A percentile compares a stretch with the other conserved stretches of the same genome.
Conservation (phyloP, 2,797 vertebrate genomes). For the Podarcis siculus region DNA sequence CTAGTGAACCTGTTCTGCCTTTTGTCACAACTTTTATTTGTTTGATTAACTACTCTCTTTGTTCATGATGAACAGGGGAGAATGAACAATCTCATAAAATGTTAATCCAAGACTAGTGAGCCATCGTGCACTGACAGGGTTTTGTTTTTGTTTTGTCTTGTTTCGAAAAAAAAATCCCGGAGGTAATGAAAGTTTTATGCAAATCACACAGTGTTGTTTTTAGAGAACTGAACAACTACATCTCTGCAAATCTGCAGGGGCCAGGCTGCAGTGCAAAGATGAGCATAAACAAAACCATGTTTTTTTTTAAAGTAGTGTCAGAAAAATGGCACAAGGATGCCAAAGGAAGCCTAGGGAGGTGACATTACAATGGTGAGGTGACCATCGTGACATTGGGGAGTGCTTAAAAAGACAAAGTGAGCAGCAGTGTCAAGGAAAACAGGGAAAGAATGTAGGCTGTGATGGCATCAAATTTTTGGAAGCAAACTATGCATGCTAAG, state of each 20-base stretch:
- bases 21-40: conserved; percentile 44
- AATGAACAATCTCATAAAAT: conserved; percentile 49
- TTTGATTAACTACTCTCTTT: conserved; percentile 40
- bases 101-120: conserved; percentile 52
- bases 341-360: conserved; percentile 34
- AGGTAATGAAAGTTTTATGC: conserved; percentile 45
- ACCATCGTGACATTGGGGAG: conserved; percentile 6
- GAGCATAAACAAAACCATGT: conserved; percentile 43
- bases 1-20: conserved; percentile 26
- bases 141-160: too few species aligned
- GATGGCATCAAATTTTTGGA: not conserved
- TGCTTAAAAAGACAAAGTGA: conserved; percentile 30
- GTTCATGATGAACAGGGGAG: conserved; percentile 24
- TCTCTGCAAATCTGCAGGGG: conserved; percentile 46
- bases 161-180: conserved; percentile 52
- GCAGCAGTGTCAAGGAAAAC: conserved; percentile 1
- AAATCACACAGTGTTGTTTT: conserved; percentile 48
- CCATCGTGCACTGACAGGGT: conserved; percentile 22
- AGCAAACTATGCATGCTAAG: not conserved
- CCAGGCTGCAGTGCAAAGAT: conserved; percentile 40
- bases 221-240: conserved; percentile 52
- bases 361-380: conserved; percentile 41
- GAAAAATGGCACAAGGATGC: conserved; percentile 31
- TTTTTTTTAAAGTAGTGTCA: conserved; percentile 4
- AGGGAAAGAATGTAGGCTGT: not conserved